A percentile compares a stretch with the other conserved stretches of the same genome.
Evolutionary conservation across 2,113 vertebrate genomes (phyloP).

Genomic region (Myanophis thanlyinensis): DNA sequence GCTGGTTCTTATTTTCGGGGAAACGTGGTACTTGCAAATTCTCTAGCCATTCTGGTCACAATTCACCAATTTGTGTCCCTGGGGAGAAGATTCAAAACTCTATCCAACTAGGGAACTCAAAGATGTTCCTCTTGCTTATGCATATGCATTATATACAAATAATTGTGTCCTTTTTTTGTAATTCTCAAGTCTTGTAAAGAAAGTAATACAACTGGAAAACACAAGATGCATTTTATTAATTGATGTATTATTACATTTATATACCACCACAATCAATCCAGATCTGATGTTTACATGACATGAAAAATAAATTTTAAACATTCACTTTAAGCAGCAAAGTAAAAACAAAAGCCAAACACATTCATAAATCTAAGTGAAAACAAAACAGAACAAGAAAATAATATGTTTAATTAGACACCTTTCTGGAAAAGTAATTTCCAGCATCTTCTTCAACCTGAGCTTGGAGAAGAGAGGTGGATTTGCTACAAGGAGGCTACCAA

Average conservation of each 20-base stretch:
- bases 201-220: not conserved
- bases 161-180: not conserved
- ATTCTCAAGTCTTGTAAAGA: not conserved
- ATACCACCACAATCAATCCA: not conserved
- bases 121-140: not conserved
- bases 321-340: not conserved
- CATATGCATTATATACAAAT: not conserved
- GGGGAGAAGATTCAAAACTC: not conserved
- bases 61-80: not conserved
- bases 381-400: not conserved
- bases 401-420: not conserved
- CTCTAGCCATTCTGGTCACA: not conserved
- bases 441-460: not conserved
- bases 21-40: too few species aligned
- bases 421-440: not conserved
- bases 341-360: not conserved
- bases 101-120: not conserved
- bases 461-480: not conserved
- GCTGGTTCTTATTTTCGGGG: too few species aligned
- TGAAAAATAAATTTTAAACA: not conserved
- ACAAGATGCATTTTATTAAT: not conserved
- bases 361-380: not conserved
- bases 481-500: not conserved
- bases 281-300: not conserved
- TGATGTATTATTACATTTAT: not conserved